A percentile compares a stretch with the other conserved stretches of the same genome.
Evolutionary conservation across 2,797 vertebrate genomes (phyloP).

Genomic region (Scolopax bukidnonensis): DNA sequence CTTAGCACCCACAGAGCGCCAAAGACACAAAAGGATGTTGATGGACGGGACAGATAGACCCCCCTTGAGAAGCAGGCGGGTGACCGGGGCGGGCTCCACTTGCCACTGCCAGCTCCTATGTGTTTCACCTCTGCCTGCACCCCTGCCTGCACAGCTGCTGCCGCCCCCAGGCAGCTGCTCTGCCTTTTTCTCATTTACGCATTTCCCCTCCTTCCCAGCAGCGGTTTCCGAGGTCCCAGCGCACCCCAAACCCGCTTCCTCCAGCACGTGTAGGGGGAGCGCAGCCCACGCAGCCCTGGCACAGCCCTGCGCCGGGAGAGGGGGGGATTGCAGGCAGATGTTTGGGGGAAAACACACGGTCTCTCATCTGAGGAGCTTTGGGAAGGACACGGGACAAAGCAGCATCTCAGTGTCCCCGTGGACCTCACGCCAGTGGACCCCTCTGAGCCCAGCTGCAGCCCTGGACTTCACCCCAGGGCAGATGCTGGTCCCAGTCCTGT

Average conservation of each 20-base stretch:
- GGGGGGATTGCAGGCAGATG: conserved; percentile 26
- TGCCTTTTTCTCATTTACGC: not conserved
- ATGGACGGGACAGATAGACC: not conserved
- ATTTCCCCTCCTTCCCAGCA: not conserved
- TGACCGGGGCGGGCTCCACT: not conserved
- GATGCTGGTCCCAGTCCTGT: rapidly evolving
- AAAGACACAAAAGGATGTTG: not conserved
- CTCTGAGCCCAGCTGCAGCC: not conserved
- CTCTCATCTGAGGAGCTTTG: not conserved
- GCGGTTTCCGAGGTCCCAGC: not conserved
- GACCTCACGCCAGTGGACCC: rapidly evolving
- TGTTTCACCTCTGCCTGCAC: not conserved
- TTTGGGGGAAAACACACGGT: not conserved
- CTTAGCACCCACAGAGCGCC: not conserved
- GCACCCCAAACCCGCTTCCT: conserved; percentile 26
- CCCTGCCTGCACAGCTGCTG: not conserved
- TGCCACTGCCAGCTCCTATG: no score
- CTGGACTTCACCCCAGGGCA: not conserved
- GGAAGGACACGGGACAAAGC: rapidly evolving
- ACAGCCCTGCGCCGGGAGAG: not conserved
- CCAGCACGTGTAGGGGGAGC: not conserved
- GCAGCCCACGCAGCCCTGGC: not conserved
- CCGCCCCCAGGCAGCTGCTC: not conserved
- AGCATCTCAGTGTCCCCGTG: rapidly evolving
- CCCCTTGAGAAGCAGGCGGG: rapidly evolving